Base-by-base conservation (phyloP, 2,888 invertebrate genomes). In the Listrodromus nycthemerus region DNA sequence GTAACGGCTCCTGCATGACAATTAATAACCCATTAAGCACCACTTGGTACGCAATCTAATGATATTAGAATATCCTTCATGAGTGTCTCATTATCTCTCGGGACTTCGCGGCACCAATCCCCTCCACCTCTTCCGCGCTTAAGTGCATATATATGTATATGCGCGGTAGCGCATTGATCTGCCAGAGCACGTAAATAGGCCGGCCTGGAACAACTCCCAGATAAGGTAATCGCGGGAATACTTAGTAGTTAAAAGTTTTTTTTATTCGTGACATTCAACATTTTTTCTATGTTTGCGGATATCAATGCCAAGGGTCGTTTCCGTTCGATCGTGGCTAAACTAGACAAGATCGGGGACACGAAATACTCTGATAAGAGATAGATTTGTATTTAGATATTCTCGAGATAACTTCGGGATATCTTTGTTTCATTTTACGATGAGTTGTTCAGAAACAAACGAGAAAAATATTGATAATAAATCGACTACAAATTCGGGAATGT, bases 121-220 rank as follows among this genome's bases (percentile, higher is more conserved):
- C 41, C 13, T 3, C 41, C 41, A 0, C 0, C n/a, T 8, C 37
- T 8, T 0, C 21, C 37, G 37, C 37, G 30, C 30, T 4, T 1
- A 2, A 37, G 58, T 24, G n/a, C 30, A 24, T 48, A 48, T 69
- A 33, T 21, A 48, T n/a, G 48, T 48, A 30, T 45, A 10, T 21
- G 33, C 2, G 30, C 16, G 21, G n/a, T 21, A 10, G n/a, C 10
- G 6, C 83, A 67, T 83, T 67, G 33, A 66, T 3, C 2, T 76
- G 50, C 58, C 45, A 6, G 24, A 16, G 27, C 79, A 83, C 71
- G 80, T 76, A 80, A 80, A 45, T 67, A 52, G 76, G 52, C n/a
- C 76, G 63, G 10, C 13, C 41, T 16, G 48, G 19, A 30, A 50
- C 65, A 48, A 33, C 55, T 33, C 55, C 48, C 48, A 48, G 83